A percentile compares a stretch with the other conserved stretches of the same genome.
Conservation (phyloP, 2,113 vertebrate species). For the Capreolus pygargus region DNA sequence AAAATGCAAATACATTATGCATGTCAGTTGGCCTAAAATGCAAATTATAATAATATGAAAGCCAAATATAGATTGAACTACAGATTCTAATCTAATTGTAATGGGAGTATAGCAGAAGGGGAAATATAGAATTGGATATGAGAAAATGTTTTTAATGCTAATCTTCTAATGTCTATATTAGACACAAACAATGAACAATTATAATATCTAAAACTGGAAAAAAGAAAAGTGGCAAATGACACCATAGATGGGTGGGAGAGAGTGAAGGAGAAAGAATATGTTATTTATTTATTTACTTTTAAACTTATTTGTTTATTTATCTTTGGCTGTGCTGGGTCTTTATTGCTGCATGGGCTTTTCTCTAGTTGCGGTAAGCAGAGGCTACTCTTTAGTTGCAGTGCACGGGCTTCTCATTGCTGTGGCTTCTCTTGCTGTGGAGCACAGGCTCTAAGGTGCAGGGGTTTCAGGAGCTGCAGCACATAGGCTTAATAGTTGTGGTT, state of each 20-base stretch:
- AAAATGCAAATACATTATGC: neutral
- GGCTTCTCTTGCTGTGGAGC: neutral
- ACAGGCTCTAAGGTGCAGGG: neutral
- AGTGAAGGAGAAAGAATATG: neutral
- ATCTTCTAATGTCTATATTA: neutral
- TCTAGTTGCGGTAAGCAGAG: neutral
- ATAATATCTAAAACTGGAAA: neutral
- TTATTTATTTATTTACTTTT: neutral
- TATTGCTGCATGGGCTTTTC: neutral
- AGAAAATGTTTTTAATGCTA: neutral
- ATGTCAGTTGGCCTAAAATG: neutral
- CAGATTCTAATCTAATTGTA: neutral
- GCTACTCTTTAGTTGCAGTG: neutral
- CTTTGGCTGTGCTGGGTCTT: neutral
- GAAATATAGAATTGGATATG: neutral
- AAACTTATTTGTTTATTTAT: neutral
- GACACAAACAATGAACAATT: neutral
- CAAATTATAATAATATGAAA: neutral
- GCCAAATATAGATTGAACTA: neutral
- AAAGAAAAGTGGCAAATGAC: neutral
- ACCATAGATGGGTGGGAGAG: neutral
- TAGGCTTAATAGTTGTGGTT: neutral
- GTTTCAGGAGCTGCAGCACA: fast-evolving
- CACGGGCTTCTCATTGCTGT: neutral
- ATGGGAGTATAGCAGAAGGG: neutral